Evolutionary conservation across 2,888 invertebrate genomes (phyloP).

Genomic region (Dastarcus helophoroides): DNA sequence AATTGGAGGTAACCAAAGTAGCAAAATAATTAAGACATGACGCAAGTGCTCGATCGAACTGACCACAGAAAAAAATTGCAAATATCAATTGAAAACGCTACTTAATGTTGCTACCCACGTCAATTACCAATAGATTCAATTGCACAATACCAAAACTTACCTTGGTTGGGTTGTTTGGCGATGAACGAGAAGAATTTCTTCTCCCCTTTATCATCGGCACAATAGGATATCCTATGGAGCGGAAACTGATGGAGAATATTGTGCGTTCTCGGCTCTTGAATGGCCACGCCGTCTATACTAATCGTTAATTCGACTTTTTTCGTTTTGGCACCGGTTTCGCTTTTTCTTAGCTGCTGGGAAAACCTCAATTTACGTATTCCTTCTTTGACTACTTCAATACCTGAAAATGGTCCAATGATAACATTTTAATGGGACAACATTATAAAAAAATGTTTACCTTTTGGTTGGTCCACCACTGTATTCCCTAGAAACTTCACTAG

Average conservation of each 20-base stretch:
- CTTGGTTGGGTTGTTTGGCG: conserved; percentile 56
- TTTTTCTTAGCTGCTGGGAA: conserved; percentile 82
- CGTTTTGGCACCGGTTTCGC: conserved; percentile 82
- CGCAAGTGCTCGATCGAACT: too few species aligned
- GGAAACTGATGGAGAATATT: conserved; percentile 91
- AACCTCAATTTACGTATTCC: conserved; percentile 94
- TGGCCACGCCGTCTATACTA: conserved; percentile 92
- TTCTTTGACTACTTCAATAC: conserved; percentile 95
- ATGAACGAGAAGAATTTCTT: conserved; percentile 96
- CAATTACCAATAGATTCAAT: too few species aligned
- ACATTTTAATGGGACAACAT: too few species aligned
- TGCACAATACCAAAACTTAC: conserved; percentile 21
- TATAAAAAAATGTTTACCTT: conserved; percentile 41
- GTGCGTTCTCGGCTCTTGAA: conserved; percentile 64
- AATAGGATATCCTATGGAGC: conserved; percentile 94
- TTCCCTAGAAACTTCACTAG: conserved; percentile 96
- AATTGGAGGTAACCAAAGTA: too few species aligned
- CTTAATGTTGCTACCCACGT: too few species aligned
- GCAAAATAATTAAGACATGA: too few species aligned
- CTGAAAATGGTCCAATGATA: conserved; percentile 18
- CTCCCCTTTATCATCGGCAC: conserved; percentile 97
- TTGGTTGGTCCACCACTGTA: conserved; percentile 89
- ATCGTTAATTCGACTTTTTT: conserved; percentile 92
- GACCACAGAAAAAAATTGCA: too few species aligned
- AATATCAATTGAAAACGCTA: too few species aligned